Evolutionary conservation across 2,888 invertebrate species (phyloP), one percentile per base, ranked within the genome.

Genomic region (Stenodema calcarata): DNA sequence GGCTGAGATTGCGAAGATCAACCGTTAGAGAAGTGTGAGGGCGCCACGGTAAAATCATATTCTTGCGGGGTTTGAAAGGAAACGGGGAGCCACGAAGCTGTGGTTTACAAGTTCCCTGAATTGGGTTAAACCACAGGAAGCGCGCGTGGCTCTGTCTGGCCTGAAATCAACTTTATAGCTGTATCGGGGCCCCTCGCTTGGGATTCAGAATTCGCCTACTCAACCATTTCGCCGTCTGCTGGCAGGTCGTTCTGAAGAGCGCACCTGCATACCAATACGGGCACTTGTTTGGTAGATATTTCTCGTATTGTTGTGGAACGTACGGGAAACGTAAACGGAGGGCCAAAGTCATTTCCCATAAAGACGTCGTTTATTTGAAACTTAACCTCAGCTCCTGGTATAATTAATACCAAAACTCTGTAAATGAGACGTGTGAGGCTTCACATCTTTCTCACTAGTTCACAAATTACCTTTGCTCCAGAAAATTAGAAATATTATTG

Each of bases 91-190:
- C 35, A 35, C 2, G 62, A 23, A 23, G 23, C 62, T 62, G 62
- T 62, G 62, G 62, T 62, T 62, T 62, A 62, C 62, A 23, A 23
- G 23, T 23, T 62, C 23, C 62, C 62, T 27, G 62, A 62, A 62
- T 62, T 23, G 62, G 62, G 62, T 62, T 62, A 62, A 62, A 62
- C 62, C 62, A 62, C 62, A 62, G 62, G 18, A 4, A 62, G 62
- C 18, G 62, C 18, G 62, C 62, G 62, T 62, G 62, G 62, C 18
- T 62, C 62, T 62, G 62, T 62, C 62, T 23, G 62, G 62, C 23
- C 62, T 62, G 62, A 62, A 62, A 62, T 62, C 62, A 62, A 62
- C 62, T 62, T 62, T 62, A 62, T 62, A 62, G 62, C 62, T 62
- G 23, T 62, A 62, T 62, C 62, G 62, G 62, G 62, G 23, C 23